phyloP scores from a whole-genome alignment of 2,797 vertebrate species.

The Betta splendens region DNA sequence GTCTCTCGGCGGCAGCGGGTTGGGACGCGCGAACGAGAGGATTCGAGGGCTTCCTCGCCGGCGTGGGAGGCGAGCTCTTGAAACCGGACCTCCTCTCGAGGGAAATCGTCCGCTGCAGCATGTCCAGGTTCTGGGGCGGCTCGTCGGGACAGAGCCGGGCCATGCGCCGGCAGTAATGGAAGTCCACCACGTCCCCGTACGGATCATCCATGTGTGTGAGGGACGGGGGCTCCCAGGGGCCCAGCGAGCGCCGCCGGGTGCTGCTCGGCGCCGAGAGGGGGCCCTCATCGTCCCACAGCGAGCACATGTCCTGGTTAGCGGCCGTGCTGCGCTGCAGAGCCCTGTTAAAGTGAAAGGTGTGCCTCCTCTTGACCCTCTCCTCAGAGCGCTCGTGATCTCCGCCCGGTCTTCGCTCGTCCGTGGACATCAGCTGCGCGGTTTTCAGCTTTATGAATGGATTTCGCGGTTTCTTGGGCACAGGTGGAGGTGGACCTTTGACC shows the following conservation, averaged over 20 bases:
- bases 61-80: conserved; percentile 68
- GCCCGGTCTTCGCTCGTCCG: conserved; percentile 64
- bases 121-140: conserved; percentile 66
- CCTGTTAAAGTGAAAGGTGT: conserved; percentile 72
- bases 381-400: conserved; percentile 67
- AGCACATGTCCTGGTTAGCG: conserved; percentile 74
- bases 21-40: conserved; percentile 34
- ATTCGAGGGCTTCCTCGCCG: conserved; percentile 53
- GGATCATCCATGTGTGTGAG: conserved; percentile 39
- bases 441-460: conserved; percentile 77
- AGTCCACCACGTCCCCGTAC: conserved; percentile 69
- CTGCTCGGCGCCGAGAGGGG: conserved; percentile 41
- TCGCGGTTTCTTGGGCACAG: conserved; percentile 82
- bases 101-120: conserved; percentile 65
- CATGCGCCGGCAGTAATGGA: conserved; percentile 65
- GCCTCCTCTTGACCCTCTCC: conserved; percentile 72
- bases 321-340: conserved; percentile 22
- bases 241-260: conserved; percentile 50
- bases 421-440: conserved; percentile 63
- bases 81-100: conserved; percentile 60
- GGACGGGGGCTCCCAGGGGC: conserved; percentile 55
- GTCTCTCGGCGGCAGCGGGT: conserved; percentile 28
- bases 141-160: conserved; percentile 57
- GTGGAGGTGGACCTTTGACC: conserved; percentile 81
- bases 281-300: conserved; percentile 66